Base-by-base conservation (phyloP, 2,113 vertebrate species). In the Galemys pyrenaicus region DNA sequence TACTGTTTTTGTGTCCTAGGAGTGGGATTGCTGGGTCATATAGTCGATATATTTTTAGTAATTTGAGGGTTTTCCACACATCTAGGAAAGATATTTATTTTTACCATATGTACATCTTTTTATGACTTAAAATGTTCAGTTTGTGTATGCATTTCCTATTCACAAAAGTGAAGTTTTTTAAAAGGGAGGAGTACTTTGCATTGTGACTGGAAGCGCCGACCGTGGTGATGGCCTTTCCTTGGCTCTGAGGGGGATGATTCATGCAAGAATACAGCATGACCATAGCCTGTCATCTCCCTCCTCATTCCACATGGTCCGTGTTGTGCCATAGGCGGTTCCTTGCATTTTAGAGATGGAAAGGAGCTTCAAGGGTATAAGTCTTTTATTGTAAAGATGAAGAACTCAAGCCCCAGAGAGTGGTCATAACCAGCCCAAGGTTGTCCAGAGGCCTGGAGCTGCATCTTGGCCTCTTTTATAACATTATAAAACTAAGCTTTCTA, bases 321-420 rank as follows among this genome's bases (percentile, higher is more conserved):
- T 73, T n/a, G 37, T 35, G 20, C 56, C 30, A n/a, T 30, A 20
- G 62, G 70, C 74, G 70, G 92, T 77, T 82, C 9, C 28, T 94
- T 87, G 89, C 58, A 56, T 89, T 96, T 92, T 81, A 58, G 67
- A 91, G 24, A 58, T 49, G 37, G 35, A 85, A 75, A 81, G 13
- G 4, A 20, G 28, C 56, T 92, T 93, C 41, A 71, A 70, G 54
- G 54, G 22, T 49, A 1, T 93, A 64, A 90, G 6, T 3, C 39
- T 95, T 75, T 93, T 37, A 65, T 88, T 87, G 85, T 91, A 79
- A 93, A 20, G 74, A 44, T 86, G 74, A 94, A 89, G 90, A 89
- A 93, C 60, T 5, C 3, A 82, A 83, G 10, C 17, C 19, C 49
- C 73, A 93, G 89, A 96, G 68, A 85, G 74, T 81, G 19, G 62